Base-by-base conservation (phyloP, 2,888 invertebrate genomes). In the Xestia sexstrigata region DNA sequence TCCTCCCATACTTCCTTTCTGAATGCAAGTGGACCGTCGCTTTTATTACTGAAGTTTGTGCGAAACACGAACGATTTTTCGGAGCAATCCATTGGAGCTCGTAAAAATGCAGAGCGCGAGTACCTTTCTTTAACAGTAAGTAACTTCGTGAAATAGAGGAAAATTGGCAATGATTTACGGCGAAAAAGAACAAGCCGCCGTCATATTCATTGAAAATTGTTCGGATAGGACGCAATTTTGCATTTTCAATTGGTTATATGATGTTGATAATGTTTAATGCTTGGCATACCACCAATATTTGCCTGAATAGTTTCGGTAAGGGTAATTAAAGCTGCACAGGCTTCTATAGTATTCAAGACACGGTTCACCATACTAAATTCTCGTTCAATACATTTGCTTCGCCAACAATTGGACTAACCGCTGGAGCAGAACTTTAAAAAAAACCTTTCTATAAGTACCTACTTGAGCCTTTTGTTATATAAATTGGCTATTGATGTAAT, bases 41-140 rank as follows among this genome's bases (percentile, higher is more conserved):
- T 90, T 91, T 90, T 91, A 91, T 91, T 90, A 83, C 88, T 84
- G 87, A 89, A 90, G 86, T 88, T 90, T 87, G 83, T 73, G 72
- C 78, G 85, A 84, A 88, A 85, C 87, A 82, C 74, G 89, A 87
- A 89, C 87, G 84, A 90, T 91, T 90, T 91, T 86, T 88, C 80
- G 74, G 79, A 81, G 79, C 77, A 78, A 85, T 88, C 83, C 65
- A 82, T 75, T 79, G 87, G 79, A 83, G 81, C 87, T 85, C 78
- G 85, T 81, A 81, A 87, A 84, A 87, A 85, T 87, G 77, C 82
- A 85, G 67, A 69, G 49, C 73, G 73, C 66, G 47, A 52, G 70
- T 74, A 75, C 72, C 45, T 75, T 84, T 84, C 77, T 70, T 35
- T 76, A 75, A 73, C 74, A 75, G 70, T 72, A 75, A 73, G 81